phyloP scores from a whole-genome alignment of 2,888 invertebrate genomes.

The Drosophila flavopinicola region DNA sequence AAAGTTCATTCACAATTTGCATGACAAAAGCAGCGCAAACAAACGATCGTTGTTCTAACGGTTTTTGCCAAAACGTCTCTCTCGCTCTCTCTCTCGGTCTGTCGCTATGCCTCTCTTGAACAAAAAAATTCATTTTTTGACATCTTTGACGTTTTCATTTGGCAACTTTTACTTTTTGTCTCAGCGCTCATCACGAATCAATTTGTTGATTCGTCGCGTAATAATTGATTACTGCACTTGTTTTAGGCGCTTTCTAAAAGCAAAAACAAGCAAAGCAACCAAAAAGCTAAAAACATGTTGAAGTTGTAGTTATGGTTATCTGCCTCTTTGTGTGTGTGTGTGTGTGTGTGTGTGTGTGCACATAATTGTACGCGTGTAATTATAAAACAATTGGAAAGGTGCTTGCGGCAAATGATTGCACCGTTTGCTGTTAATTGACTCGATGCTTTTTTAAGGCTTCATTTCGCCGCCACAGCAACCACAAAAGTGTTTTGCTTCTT shows the following conservation, averaged over 20 bases:
- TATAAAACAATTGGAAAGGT: conserved; percentile 73
- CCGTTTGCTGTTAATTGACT: conserved; percentile 48
- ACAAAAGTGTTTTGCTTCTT: conserved; percentile 23
- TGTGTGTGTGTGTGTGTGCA: conserved; percentile 4
- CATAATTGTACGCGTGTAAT: conserved; percentile 42
- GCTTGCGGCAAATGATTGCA: conserved; percentile 52
- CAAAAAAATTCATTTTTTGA: conserved; percentile 4
- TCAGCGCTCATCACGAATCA: conserved; percentile 36
- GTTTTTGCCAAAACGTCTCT: conserved; percentile 46
- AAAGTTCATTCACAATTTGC: conserved; percentile 43
- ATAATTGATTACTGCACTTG: conserved; percentile 76
- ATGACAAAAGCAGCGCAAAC: conserved; percentile 54
- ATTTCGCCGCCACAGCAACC: conserved; percentile 43
- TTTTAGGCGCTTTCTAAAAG: conserved; percentile 73
- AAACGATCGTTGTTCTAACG: conserved; percentile 60
- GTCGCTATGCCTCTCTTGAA: not conserved
- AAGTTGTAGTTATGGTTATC: conserved; percentile 22
- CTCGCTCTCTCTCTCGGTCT: not conserved
- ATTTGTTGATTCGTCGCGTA: conserved; percentile 61
- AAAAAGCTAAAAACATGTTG: conserved; percentile 32
- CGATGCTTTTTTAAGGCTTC: conserved; percentile 53
- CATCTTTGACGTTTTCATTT: conserved; percentile 17
- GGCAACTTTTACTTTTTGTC: conserved; percentile 57
- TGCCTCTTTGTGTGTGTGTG: not conserved
- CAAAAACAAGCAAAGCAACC: conserved; percentile 20